Evolutionary conservation across 2,797 vertebrate species (phyloP).

Genomic region (Xiphorhynchus erythropygius): DNA sequence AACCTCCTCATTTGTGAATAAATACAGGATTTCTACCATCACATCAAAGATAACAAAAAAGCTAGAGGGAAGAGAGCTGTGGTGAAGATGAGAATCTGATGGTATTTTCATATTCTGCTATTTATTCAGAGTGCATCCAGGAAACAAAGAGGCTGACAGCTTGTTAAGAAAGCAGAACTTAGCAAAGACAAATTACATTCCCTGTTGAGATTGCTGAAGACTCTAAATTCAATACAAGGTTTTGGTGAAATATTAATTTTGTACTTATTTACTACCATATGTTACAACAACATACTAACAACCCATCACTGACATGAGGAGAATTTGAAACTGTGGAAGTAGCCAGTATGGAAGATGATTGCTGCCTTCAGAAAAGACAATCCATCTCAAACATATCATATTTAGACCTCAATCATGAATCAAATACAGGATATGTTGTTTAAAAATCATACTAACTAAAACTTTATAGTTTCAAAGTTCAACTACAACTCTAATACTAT

Average conservation of each 20-base stretch:
- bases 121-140: not conserved
- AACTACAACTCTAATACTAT: not conserved
- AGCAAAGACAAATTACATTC: not conserved
- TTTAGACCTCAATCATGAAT: not conserved
- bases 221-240: not conserved
- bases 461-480: not conserved
- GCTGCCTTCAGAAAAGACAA: not conserved
- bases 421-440: not conserved
- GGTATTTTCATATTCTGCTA: not conserved
- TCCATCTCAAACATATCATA: not conserved
- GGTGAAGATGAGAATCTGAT: not conserved
- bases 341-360: not conserved
- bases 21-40: not conserved
- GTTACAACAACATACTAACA: conserved; percentile 28
- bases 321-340: not conserved
- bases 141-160: not conserved
- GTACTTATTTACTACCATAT: conserved; percentile 7
- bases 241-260: conserved; percentile 46
- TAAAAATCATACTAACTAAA: not conserved
- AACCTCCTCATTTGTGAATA: not conserved
- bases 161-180: conserved; percentile 3
- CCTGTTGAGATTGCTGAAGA: not conserved
- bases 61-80: not conserved
- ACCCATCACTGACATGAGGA: not conserved
- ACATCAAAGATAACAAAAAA: not conserved